Evolutionary conservation across 2,888 invertebrate species (phyloP).

Genomic region (Diarsia dahlii): DNA sequence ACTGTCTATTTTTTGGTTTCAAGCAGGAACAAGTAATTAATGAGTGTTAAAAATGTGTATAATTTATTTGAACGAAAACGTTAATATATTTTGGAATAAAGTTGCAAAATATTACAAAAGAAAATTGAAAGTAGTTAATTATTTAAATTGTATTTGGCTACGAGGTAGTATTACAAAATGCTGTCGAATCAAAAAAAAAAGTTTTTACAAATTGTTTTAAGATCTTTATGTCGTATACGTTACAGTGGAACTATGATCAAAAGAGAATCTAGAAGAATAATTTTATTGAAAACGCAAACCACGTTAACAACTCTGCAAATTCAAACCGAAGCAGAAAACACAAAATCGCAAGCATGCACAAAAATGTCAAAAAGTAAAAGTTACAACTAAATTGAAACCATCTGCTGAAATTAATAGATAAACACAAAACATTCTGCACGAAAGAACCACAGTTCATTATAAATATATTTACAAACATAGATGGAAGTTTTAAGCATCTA

Average conservation of each 20-base stretch:
- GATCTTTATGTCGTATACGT: constrained; percentile 29
- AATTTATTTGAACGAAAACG: constrained; percentile 20
- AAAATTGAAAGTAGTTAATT: constrained; percentile 16
- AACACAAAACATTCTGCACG: constrained; percentile 30
- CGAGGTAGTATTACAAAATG: constrained; percentile 55
- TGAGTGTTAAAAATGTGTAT: constrained; percentile 48
- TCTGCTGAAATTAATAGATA: constrained; percentile 20
- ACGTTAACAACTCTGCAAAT: constrained; percentile 17
- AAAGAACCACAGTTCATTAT: constrained; percentile 37
- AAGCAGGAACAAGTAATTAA: constrained; percentile 73
- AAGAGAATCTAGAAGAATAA: constrained; percentile 26
- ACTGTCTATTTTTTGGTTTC: constrained; percentile 77
- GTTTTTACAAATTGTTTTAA: constrained; percentile 28
- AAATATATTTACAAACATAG: constrained; percentile 55
- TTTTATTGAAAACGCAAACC: constrained; percentile 30
- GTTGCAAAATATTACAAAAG: constrained; percentile 19
- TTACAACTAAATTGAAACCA: constrained; percentile 15
- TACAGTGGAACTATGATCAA: constrained; percentile 44
- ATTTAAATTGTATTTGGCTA: constrained; percentile 52
- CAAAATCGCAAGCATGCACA: constrained; percentile 46
- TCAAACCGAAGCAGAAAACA: constrained; percentile 48
- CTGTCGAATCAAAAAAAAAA: constrained; percentile 44
- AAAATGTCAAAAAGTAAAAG: constrained; percentile 50
- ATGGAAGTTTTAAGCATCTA: constrained; percentile 24
- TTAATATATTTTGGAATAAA: constrained; percentile 36